Conservation (phyloP, 2,797 vertebrate species). For the Philypnodon macrostomus region DNA sequence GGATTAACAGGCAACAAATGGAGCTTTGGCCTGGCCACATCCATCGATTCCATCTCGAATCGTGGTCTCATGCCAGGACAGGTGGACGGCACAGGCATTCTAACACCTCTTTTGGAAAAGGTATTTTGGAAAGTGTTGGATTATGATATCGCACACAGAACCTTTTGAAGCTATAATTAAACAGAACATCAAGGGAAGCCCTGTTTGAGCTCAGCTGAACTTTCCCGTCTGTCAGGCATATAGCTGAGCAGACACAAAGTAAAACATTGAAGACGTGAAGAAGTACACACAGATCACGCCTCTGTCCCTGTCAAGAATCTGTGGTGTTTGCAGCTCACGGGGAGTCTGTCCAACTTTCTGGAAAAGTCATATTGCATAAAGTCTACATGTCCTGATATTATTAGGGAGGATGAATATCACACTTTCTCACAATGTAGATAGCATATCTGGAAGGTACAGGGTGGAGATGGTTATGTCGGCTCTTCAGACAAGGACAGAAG, state of each 20-base stretch:
- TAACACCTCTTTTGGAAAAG: constrained; percentile 48
- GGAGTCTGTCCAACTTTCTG: neutral
- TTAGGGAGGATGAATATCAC: too few species aligned
- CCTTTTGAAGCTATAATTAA: constrained; percentile 23
- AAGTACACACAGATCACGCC: constrained; percentile 25
- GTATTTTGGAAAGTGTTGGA: constrained; percentile 33
- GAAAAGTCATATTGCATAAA: neutral
- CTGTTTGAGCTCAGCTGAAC: constrained; percentile 25
- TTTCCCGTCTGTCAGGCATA: constrained; percentile 33
- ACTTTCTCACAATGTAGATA: too few species aligned
- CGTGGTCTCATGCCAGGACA: constrained; percentile 30
- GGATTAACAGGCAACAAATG: constrained; percentile 71
- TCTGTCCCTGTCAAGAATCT: constrained; percentile 3
- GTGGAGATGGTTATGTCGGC: too few species aligned
- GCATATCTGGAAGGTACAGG: too few species aligned
- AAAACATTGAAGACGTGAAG: constrained; percentile 35
- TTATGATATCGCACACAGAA: constrained; percentile 24
- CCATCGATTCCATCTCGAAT: constrained; percentile 26
- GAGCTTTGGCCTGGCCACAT: constrained; percentile 18
- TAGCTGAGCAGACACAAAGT: constrained; percentile 34
- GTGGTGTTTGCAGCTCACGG: neutral
- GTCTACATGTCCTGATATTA: too few species aligned
- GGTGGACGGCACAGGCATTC: constrained; percentile 30
- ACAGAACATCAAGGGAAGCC: constrained; percentile 32
- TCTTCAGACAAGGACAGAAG: too few species aligned